Conservation (phyloP, 2,888 invertebrate genomes). For the Cosmia trapezina region DNA sequence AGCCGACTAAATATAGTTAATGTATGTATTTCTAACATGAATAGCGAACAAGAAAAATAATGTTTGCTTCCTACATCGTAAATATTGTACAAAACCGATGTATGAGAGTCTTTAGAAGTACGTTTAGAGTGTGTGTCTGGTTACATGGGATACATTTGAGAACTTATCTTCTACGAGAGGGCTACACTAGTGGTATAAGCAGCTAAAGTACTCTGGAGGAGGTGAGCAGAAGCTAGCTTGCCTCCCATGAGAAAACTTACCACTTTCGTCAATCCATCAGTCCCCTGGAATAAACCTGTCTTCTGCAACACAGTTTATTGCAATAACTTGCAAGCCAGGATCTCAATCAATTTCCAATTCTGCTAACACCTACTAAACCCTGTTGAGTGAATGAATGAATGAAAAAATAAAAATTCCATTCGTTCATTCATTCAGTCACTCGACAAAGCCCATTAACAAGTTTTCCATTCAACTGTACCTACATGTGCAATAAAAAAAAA, state of each 20-base stretch:
- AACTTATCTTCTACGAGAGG: too few species aligned
- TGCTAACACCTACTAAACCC: conserved; percentile 3
- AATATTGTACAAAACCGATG: conserved; percentile 33
- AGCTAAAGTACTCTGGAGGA: too few species aligned
- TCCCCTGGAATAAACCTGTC: too few species aligned
- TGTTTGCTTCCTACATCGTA: conserved; percentile 46
- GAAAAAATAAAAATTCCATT: conserved; percentile 5
- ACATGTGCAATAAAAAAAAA: conserved; percentile 12
- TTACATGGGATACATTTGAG: not conserved
- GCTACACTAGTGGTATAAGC: too few species aligned
- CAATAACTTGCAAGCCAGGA: too few species aligned
- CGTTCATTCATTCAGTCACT: conserved; percentile 14
- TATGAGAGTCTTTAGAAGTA: conserved; percentile 15
- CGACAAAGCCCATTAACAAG: conserved; percentile 18
- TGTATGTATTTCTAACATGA: conserved; percentile 59
- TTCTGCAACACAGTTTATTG: too few species aligned
- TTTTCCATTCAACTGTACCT: conserved; percentile 11
- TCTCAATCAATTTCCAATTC: conserved; percentile 28
- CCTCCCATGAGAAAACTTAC: too few species aligned
- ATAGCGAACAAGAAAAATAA: conserved; percentile 53
- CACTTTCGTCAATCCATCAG: too few species aligned
- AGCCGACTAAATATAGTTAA: conserved; percentile 50
- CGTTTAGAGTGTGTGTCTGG: conserved; percentile 1
- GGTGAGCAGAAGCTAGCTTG: too few species aligned
- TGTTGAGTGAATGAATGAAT: conserved; percentile 12